Percentiles rank a stretch among this genome's conserved stretches.
These are phyloP conservation scores for Rhombomys opimus DNA, from an alignment of 2,113 vertebrate species.

Conservation along the genomic window DNA sequence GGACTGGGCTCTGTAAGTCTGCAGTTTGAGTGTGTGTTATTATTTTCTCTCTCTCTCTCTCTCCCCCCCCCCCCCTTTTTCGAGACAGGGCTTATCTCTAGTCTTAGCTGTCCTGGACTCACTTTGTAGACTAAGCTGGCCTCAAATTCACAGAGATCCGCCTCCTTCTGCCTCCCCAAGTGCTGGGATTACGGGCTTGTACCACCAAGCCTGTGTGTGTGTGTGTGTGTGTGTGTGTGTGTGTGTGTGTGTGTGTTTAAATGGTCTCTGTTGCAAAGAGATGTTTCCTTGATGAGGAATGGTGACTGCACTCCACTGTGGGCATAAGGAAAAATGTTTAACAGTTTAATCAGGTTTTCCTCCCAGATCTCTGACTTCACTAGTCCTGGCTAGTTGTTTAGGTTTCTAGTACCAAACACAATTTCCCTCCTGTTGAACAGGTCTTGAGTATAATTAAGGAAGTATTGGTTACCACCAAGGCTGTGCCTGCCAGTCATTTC, in stretches of 20 bases:
- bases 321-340: not conserved
- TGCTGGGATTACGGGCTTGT: too few species aligned
- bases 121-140: too few species aligned
- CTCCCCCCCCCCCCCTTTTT: too few species aligned
- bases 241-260: too few species aligned
- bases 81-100: too few species aligned
- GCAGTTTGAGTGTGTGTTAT: not conserved
- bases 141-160: too few species aligned
- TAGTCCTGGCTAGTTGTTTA: not conserved
- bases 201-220: too few species aligned
- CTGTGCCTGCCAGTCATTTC: not conserved
- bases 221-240: too few species aligned
- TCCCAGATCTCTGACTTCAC: not conserved
- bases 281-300: not conserved
- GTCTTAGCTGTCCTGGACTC: too few species aligned
- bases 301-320: not conserved
- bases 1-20: not conserved
- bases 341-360: not conserved
- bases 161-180: too few species aligned
- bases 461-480: not conserved
- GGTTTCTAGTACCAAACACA: not conserved
- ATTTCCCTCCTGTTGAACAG: not conserved
- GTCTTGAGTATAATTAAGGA: not conserved
- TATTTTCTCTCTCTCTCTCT: too few species aligned
- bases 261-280: not conserved